Percentiles rank a stretch among this genome's conserved stretches.
phyloP scores from a whole-genome alignment of 1,140 invertebrate species.

The Cherax destructor region DNA sequence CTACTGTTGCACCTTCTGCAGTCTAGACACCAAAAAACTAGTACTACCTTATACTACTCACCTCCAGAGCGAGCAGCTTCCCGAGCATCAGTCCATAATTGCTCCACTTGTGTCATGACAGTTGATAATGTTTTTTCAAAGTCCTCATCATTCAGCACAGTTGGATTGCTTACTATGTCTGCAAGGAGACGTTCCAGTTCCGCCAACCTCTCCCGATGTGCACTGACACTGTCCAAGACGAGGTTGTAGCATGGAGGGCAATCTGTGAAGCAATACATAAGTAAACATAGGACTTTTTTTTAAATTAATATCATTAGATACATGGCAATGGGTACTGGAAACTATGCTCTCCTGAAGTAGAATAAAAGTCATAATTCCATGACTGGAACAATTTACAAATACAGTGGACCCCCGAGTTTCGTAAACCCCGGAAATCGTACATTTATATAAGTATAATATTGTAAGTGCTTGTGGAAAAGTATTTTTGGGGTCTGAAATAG shows the following conservation, averaged over 20 bases:
- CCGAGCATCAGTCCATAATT: conserved; percentile 82
- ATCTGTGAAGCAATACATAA: conserved; percentile 76
- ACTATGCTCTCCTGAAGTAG: no score
- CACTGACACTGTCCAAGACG: conserved; percentile 89
- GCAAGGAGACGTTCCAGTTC: conserved; percentile 83
- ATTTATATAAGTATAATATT: no score
- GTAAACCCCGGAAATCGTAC: no score
- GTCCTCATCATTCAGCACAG: conserved; percentile 88
- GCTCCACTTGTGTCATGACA: conserved; percentile 84
- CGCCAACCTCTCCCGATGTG: conserved; percentile 85
- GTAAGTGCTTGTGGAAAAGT: no score
- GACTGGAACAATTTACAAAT: no score
- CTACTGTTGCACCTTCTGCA: background rate
- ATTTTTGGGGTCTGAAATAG: no score
- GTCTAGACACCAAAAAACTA: background rate
- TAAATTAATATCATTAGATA: no score
- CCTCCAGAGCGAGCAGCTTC: conserved; percentile 79
- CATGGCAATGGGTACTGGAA: no score
- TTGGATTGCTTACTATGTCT: conserved; percentile 84
- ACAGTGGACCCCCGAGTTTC: no score
- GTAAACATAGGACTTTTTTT: background rate
- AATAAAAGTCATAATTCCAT: no score
- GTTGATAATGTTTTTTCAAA: conserved; percentile 86
- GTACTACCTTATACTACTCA: background rate
- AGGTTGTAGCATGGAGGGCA: conserved; percentile 96